A percentile compares a stretch with the other conserved stretches of the same genome.
Conservation (phyloP, 2,797 vertebrate species). For the Eurystomus glaucurus region DNA sequence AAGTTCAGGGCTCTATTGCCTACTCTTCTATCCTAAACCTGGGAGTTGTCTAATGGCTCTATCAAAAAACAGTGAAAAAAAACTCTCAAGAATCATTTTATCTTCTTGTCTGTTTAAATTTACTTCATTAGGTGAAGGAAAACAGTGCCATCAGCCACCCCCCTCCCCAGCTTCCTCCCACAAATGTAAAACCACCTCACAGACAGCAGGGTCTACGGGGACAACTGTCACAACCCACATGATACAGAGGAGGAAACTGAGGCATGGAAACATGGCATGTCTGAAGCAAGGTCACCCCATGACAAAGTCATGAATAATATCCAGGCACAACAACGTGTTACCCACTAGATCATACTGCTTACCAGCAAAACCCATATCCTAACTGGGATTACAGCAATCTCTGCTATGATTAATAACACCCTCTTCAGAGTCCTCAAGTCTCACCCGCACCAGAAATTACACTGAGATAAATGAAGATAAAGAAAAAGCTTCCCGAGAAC, state of each 20-base stretch:
- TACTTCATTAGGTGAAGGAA: not conserved
- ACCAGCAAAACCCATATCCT: not conserved
- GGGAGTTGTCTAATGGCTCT: not conserved
- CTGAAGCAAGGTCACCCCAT: not conserved
- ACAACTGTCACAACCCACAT: not conserved
- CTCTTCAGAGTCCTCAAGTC: not conserved
- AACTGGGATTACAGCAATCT: rapidly evolving
- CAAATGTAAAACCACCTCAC: not conserved
- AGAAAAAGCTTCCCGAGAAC: not conserved
- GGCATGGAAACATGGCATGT: rapidly evolving
- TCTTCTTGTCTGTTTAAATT: not conserved
- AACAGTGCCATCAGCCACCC: not conserved
- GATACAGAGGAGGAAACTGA: not conserved
- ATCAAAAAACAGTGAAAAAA: not conserved
- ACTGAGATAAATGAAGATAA: not conserved
- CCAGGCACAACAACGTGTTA: rapidly evolving
- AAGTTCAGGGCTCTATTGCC: not conserved
- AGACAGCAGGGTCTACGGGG: not conserved
- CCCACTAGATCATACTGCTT: not conserved
- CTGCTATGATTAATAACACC: not conserved
- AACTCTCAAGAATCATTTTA: not conserved
- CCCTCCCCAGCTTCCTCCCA: not conserved
- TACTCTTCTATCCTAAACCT: not conserved
- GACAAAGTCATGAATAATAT: too few species aligned
- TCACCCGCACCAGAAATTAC: not conserved